These are phyloP conservation scores for Fulica atra DNA, from an alignment of 2,113 vertebrate genomes.

Conservation along the genomic window DNA sequence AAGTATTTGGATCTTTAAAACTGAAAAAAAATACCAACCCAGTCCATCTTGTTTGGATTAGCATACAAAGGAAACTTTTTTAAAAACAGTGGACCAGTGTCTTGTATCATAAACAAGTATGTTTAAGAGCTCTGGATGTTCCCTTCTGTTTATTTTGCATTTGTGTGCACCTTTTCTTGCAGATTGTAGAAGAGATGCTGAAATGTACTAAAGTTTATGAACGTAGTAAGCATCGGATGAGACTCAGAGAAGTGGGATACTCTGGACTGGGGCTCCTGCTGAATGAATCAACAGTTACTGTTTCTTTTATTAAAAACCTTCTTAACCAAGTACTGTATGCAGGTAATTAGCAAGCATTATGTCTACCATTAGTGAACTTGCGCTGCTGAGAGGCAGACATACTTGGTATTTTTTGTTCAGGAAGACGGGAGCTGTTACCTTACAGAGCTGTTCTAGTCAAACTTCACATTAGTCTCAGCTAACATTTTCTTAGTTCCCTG, in stretches of 20 bases:
- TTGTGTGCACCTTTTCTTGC: neutral
- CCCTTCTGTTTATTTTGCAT: neutral
- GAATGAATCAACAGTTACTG: conserved; percentile 83
- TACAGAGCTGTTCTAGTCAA: neutral
- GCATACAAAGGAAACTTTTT: neutral
- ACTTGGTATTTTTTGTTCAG: neutral
- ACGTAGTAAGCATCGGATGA: conserved; percentile 90
- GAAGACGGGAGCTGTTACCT: neutral
- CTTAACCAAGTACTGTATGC: conserved; percentile 90
- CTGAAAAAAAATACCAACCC: neutral
- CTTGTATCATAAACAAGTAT: neutral
- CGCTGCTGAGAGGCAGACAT: neutral
- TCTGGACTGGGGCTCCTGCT: conserved; percentile 91
- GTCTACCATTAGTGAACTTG: neutral
- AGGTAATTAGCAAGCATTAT: conserved; percentile 73
- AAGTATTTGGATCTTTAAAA: neutral
- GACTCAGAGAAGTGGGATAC: conserved; percentile 92
- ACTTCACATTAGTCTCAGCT: neutral
- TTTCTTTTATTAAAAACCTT: conserved; percentile 87
- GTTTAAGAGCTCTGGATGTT: neutral
- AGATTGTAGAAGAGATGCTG: conserved; percentile 95
- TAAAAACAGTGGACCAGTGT: neutral
- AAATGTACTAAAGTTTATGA: conserved; percentile 96
- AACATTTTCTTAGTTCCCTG: neutral
- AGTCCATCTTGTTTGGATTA: neutral